Evolutionary conservation across 2,113 vertebrate species (phyloP).

Genomic region (Myodes glareolus): DNA sequence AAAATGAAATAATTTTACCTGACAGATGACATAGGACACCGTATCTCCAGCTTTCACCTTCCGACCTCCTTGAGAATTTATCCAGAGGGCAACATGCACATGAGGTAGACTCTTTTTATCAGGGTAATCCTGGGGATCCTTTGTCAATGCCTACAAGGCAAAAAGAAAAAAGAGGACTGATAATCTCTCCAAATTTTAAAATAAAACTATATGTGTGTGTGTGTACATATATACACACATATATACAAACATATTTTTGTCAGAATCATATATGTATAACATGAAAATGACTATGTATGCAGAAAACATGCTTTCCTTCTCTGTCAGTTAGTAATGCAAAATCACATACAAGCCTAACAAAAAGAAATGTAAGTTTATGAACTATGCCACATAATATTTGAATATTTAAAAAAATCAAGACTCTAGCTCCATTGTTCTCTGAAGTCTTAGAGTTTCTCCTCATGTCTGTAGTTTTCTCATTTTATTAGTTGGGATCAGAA

Average conservation of each 20-base stretch:
- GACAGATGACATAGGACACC: slow-evolving; percentile 96
- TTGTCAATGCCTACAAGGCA: slow-evolving; percentile 92
- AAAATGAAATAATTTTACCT: slow-evolving; percentile 87
- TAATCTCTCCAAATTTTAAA: slow-evolving; percentile 39
- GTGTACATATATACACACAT: too few relatives aligned
- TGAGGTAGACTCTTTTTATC: slow-evolving; percentile 97
- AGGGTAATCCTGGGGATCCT: slow-evolving; percentile 99
- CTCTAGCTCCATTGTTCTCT: background rate
- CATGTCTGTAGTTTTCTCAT: slow-evolving; percentile 4
- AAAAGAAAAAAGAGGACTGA: slow-evolving; percentile 25
- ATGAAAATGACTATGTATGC: background rate
- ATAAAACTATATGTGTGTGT: background rate
- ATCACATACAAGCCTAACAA: slow-evolving; percentile 8
- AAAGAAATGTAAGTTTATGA: slow-evolving; percentile 22
- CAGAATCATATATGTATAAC: background rate
- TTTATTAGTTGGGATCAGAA: slow-evolving; percentile 1
- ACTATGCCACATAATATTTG: background rate
- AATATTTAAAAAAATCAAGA: slow-evolving; percentile 36
- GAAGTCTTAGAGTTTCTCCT: slow-evolving; percentile 1
- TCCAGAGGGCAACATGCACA: slow-evolving; percentile 98
- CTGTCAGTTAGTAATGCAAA: slow-evolving; percentile 9
- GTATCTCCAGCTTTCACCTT: slow-evolving; percentile 97
- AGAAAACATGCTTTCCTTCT: background rate
- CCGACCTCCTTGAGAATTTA: slow-evolving; percentile 96
- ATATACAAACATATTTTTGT: background rate